Percentiles rank a stretch among this genome's conserved stretches.
Conservation (phyloP, 2,797 vertebrate genomes). For the Apogon hyalosoma region DNA sequence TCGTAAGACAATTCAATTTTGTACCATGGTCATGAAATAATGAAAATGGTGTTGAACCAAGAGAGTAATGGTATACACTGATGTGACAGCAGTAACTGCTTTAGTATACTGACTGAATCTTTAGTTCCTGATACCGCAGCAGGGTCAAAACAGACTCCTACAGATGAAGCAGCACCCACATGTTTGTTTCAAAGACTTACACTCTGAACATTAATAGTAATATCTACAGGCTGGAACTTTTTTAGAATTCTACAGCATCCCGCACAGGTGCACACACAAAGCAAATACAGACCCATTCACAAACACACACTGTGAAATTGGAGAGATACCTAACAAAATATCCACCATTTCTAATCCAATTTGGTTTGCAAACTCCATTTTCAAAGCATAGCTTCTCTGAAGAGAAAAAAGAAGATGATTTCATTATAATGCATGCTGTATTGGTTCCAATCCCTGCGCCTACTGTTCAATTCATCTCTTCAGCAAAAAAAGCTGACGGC, state of each 20-base stretch:
- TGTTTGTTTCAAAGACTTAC: conserved; percentile 41
- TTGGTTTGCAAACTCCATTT: conserved; percentile 74
- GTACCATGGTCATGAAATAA: neutral
- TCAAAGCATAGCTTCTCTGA: conserved; percentile 61
- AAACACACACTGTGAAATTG: conserved; percentile 54
- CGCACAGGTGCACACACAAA: conserved; percentile 22
- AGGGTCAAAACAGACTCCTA: conserved; percentile 31
- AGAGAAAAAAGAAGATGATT: conserved; percentile 62
- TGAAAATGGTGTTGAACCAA: conserved; percentile 6
- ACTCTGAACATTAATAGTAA: conserved; percentile 54
- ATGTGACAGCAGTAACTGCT: conserved; percentile 18
- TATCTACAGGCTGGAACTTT: conserved; percentile 15
- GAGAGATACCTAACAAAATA: conserved; percentile 69
- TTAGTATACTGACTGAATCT: conserved; percentile 11
- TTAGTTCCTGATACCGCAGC: conserved; percentile 12
- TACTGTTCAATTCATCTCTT: conserved; percentile 72
- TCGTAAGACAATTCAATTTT: conserved; percentile 15
- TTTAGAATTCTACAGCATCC: conserved; percentile 13
- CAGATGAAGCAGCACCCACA: conserved; percentile 16
- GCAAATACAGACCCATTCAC: neutral
- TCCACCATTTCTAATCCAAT: conserved; percentile 75
- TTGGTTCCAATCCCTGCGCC: conserved; percentile 65
- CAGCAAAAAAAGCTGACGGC: conserved; percentile 62
- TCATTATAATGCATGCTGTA: conserved; percentile 74
- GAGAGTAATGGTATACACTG: neutral